phyloP scores from a whole-genome alignment of 2,888 invertebrate genomes.

The Phlogophora meticulosa region DNA sequence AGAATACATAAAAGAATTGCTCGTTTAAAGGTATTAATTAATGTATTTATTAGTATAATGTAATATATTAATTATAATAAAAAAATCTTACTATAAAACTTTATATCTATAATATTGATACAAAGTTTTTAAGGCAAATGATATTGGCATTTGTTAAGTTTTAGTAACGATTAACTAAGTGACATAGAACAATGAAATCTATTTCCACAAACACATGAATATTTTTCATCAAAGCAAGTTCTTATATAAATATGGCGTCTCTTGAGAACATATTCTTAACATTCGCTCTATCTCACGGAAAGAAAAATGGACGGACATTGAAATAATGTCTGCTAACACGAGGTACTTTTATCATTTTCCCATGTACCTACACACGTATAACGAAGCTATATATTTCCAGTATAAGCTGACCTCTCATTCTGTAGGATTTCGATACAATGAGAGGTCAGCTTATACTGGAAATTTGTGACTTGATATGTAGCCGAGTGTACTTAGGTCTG shows the following conservation, averaged over 20 bases:
- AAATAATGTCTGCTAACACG: constrained; percentile 66
- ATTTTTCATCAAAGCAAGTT: constrained; percentile 9
- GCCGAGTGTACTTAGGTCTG: constrained; percentile 3
- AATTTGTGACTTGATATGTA: neutral
- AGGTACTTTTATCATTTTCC: constrained; percentile 65
- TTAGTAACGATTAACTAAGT: too few relatives aligned
- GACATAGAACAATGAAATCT: neutral
- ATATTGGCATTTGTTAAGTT: too few relatives aligned
- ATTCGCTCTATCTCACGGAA: constrained; percentile 53
- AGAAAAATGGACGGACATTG: constrained; percentile 69
- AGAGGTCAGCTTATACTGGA: neutral
- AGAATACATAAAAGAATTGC: too few relatives aligned
- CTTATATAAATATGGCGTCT: constrained; percentile 4
- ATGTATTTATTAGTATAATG: too few relatives aligned
- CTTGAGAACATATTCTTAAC: constrained; percentile 26
- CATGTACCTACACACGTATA: neutral
- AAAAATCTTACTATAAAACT: too few relatives aligned
- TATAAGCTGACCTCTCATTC: neutral
- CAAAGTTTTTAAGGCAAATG: too few relatives aligned
- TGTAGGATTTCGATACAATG: neutral
- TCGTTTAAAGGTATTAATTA: too few relatives aligned
- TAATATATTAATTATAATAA: too few relatives aligned
- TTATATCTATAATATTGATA: too few relatives aligned
- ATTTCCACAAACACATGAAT: neutral
- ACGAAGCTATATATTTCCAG: neutral